Base-by-base conservation (phyloP, 1,140 invertebrate species). In the Drosophila asahinai region DNA sequence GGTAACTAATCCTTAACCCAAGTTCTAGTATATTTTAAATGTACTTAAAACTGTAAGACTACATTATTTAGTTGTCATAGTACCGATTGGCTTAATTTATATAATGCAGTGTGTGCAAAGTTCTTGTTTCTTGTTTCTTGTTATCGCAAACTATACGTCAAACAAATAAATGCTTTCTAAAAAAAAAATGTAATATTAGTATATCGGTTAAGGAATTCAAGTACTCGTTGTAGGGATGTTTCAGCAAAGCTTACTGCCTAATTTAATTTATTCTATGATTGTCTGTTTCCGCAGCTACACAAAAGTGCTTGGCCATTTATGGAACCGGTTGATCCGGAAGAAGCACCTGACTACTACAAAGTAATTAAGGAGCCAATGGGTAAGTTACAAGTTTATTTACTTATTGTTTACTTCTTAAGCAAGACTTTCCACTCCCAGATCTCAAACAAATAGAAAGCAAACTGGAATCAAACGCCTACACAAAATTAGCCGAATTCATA, bases 351-450 rank as follows among this genome's bases (percentile, higher is more conserved):
- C 94, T 99, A 99, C 94, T 99, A 99, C 93, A 97, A 97, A 95
- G 96, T 99, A 58, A 98, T 99, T 66, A 99, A 98, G 93, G 98
- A 99, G 94, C 98, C 98, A 57, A 99, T 99, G 98, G 98, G 98
- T 99, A 95, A 94, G 81, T 55, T 25, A 1, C 12, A 15, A n/a
- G 14, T 8, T 33, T 30, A 30, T 30, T 14, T 25, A 11, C 0
- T 25, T 25, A 40, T 1, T 2, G 3, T 19, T 36, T 54, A 8
- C 17, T 2, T 19, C 0, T 33, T 54, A 19, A 33, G 19, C 11
- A 14, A 45, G n/a, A 25, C 2, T 52, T 48, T 25, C 52, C 92
- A 81, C 82, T 2, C 7, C 1, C 93, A 99, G 98, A 99, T 96
- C 94, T 99, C 66, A 96, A 98, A 92, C 98, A 97, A 73, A 97